Base-by-base conservation (phyloP, 1,140 invertebrate genomes). In the Listronotus bonariensis region DNA sequence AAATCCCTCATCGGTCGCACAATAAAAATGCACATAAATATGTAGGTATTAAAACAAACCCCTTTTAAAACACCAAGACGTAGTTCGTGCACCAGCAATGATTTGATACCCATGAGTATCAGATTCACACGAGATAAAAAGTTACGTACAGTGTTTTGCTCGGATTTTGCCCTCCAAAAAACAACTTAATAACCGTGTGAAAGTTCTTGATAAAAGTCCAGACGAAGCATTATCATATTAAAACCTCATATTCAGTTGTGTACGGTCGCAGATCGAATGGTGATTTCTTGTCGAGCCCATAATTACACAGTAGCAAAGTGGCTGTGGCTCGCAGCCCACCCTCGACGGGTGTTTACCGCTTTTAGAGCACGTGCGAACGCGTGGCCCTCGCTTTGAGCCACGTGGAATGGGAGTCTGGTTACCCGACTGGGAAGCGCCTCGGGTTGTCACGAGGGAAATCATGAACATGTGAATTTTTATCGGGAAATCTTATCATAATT, bases 161-260 rank as follows among this genome's bases (percentile, higher is more conserved):
- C 20, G 18, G 17, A 17, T 56, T 56, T 58, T 17, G 26, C 42
- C 57, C 38, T 26, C 57, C 17, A 8, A 51, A 60, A 49, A 60
- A 60, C 57, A 60, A 60, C 49, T 26, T 60, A 60, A 60, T 60
- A 60, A 60, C 57, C 57, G 57, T 60, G 57, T 31, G 57, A 60
- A 52, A 4, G 34, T 10, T 42, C 45, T 32, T 14, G 36, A 36
- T 26, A 14, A 38, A 26, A 26, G 20, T 5, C 20, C 20, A 26
- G 20, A 26, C 20, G 9, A 17, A 40, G 15, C 49, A 60, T 60
- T 60, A 60, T 60, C 57, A 60, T 60, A 60, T 60, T 60, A 60
- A 60, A 60, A 60, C 57, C 57, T 60, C 57, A 46, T 60, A 48
- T 18, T 40, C 20, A 26, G 20, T 26, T 26, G 20, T 26, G 20